These are phyloP conservation scores for Acridotheres tristis DNA, from an alignment of 2,797 vertebrate species.

Conservation along the genomic window DNA sequence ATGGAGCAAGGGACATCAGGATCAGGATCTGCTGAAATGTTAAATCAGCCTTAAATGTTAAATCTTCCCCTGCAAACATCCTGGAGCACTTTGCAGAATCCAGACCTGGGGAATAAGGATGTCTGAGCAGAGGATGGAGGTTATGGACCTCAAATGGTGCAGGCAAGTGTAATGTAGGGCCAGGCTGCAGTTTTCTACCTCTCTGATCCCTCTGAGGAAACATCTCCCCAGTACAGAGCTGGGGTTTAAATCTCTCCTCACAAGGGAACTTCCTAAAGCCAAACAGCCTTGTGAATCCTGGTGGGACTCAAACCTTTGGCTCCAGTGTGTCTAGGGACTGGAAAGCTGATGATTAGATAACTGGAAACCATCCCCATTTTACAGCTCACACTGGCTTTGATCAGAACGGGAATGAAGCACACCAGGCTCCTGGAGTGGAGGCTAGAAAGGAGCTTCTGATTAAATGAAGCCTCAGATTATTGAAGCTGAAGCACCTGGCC, in stretches of 20 bases:
- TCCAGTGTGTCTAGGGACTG: conserved; percentile 17
- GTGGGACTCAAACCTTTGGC: conserved; percentile 11
- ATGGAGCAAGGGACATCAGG: not conserved
- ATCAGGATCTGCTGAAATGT: not conserved
- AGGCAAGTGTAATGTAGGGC: not conserved
- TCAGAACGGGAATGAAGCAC: not conserved
- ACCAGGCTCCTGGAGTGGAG: not conserved
- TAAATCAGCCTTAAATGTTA: not conserved
- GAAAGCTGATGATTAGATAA: conserved; percentile 55
- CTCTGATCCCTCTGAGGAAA: not conserved
- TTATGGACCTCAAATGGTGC: not conserved
- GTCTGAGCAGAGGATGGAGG: not conserved
- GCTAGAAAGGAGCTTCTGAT: not conserved
- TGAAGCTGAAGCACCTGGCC: not conserved
- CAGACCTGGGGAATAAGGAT: not conserved
- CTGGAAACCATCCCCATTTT: not conserved
- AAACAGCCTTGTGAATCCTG: not conserved
- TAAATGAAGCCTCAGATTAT: not conserved
- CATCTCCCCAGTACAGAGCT: not conserved
- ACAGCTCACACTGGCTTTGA: not conserved
- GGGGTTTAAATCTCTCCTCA: not conserved
- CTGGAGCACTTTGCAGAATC: not conserved
- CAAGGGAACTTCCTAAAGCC: not conserved
- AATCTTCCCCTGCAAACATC: not conserved
- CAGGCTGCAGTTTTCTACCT: not conserved